Base-by-base conservation (phyloP, 2,113 vertebrate genomes). In the Platichthys stellatus region DNA sequence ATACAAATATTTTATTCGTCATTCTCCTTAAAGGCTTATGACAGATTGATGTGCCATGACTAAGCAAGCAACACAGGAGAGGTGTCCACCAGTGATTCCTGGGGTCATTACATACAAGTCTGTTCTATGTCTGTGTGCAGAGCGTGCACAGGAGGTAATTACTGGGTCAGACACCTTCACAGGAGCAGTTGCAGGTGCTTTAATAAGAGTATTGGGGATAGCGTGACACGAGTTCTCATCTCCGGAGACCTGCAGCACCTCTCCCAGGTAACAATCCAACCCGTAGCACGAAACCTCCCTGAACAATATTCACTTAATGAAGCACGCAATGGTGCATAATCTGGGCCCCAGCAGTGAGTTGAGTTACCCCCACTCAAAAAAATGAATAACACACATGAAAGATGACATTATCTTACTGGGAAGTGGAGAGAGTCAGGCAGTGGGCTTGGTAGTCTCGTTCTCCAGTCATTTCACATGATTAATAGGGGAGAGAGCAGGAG, bases 131-230 rank as follows among this genome's bases (percentile, higher is more conserved):
- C 57, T 71, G 31, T 59, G 53, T 62, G 83, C 69, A 86, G 64
- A 64, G 70, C 7, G 21, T 49, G 77, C 69, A 75, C 57, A 51
- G 60, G 53, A 80, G 62, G 74, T 87, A 92, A 93, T 93, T 92
- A 92, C 82, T 72, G 68, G 75, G 76, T 47, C 69, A 77, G 69
- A 86, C 83, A 85, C 86, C 80, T 86, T 63, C 82, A 75, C 83
- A 66, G 73, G 63, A 77, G 76, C 11, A 80, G 80, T 47, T 65
- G 74, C 75, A 76, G 68, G 71, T 83, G 70, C 85, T 93, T 89
- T 92, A 92, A 93, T 90, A 85, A 74, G 90, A 86, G 88, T 54
- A 73, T 59, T 57, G 90, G 88, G 90, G 82, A 92, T 93, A 88
- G 90, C 88, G 86, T 93, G 92, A 89, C 65, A 84, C 62, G 31